These are phyloP conservation scores for Darevskia nairensis DNA, from an alignment of 2,797 vertebrate genomes.

Conservation along the genomic window DNA sequence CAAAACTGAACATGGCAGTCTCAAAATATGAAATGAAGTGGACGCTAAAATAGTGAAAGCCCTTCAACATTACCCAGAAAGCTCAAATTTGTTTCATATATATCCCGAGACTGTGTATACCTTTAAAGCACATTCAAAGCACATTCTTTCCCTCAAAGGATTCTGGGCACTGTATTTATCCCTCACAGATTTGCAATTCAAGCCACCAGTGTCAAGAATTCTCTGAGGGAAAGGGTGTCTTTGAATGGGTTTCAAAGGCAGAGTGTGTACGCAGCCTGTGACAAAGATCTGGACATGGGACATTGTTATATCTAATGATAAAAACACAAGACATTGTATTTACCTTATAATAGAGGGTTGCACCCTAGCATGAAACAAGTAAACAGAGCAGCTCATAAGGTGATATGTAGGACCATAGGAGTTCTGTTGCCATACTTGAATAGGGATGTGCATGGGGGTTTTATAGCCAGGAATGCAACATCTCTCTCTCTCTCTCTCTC, in stretches of 20 bases:
- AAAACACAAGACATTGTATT: not conserved
- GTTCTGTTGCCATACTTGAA: not conserved
- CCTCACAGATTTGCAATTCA: too few species aligned
- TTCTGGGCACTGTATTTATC: too few species aligned
- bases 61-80: not conserved
- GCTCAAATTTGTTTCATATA: not conserved
- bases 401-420: not conserved
- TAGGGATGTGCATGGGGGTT: not conserved
- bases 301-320: too few species aligned
- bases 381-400: not conserved
- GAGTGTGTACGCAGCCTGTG: too few species aligned
- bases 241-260: too few species aligned
- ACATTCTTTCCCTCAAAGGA: too few species aligned
- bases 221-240: too few species aligned
- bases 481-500: too few species aligned
- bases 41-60: not conserved
- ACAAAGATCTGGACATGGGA: too few species aligned
- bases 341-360: not conserved
- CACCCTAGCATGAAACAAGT: not conserved
- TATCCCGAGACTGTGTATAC: not conserved
- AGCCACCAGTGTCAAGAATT: too few species aligned
- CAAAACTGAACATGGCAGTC: not conserved
- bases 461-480: not conserved
- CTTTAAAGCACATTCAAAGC: too few species aligned
- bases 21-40: not conserved